Percentiles rank a stretch among this genome's conserved stretches.
These are phyloP conservation scores for Leptinotarsa juncta DNA, from an alignment of 2,888 invertebrate species.

Conservation along the genomic window DNA sequence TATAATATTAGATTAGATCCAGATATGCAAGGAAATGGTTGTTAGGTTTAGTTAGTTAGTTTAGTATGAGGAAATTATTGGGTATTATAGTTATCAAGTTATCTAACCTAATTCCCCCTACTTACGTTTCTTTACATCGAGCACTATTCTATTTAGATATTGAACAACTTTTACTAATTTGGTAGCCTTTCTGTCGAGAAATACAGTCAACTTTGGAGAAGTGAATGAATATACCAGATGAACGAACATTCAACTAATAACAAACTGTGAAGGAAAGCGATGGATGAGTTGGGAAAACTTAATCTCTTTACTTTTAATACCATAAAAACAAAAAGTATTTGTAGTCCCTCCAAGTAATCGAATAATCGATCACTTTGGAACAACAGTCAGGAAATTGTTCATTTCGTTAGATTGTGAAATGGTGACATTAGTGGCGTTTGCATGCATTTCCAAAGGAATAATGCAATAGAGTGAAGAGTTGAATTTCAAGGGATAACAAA, in stretches of 20 bases:
- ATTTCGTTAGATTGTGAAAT: neutral
- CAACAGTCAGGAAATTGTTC: slow-evolving; percentile 7
- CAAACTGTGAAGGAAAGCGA: neutral
- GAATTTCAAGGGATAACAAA: no score
- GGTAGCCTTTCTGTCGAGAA: no score
- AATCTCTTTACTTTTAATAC: slow-evolving; percentile 7
- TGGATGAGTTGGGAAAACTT: neutral
- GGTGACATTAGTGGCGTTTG: neutral
- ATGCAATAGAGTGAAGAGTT: no score
- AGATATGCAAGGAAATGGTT: no score
- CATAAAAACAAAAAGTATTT: slow-evolving; percentile 18
- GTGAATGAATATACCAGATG: neutral
- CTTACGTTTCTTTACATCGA: no score
- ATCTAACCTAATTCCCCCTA: no score
- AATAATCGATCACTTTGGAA: slow-evolving; percentile 6
- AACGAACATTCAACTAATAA: neutral
- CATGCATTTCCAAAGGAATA: neutral
- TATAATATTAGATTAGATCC: no score
- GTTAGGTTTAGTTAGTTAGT: no score
- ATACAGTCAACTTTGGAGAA: neutral
- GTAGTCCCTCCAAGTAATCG: neutral
- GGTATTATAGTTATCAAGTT: no score
- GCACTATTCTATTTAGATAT: no score
- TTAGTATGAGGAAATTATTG: no score
- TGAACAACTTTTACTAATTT: no score